Base-by-base conservation (phyloP, 2,797 vertebrate species). In the Neomorphus geoffroyi region DNA sequence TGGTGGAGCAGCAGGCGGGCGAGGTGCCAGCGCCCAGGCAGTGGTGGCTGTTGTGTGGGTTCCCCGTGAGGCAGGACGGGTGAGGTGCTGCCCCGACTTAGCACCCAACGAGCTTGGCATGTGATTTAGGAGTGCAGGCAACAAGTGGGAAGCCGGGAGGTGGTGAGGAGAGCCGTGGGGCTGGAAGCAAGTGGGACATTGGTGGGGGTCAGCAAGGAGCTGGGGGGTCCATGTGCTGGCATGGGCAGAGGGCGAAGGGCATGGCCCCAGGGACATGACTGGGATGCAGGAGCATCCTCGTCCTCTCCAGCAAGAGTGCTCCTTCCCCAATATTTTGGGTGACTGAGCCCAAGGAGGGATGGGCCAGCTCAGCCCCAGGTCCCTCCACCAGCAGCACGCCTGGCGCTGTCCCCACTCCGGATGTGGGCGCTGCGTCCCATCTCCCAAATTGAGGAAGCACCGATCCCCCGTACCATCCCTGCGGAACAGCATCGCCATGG, bases 391-490 rank as follows among this genome's bases (percentile, higher is more conserved):
- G 71, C 75, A 72, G 50, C 13, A 13, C 4, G 4, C 39, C 57
- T 7, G 53, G n/a, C 64, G n/a, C 72, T 53, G n/a, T 86, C 83
- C 46, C 80, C 3, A 0, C 62, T 96, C 88, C 0, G 7, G 69
- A n/a, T 74, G 66, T 26, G 28, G 9, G 7, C 10, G 1, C 60
- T 13, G 1, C 1, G 13, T 96, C 96, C 96, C 88, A 72, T 87
- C 89, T 95, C 94, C 91, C 80, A 82, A 96, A 94, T 0, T 27
- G 58, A 77, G 86, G 88, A 67, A 78, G 79, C 51, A 19, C 82
- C 17, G 41, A 93, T 93, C 88, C 92, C 88, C 62, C 10, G 14
- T 79, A 41, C 83, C 88, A 86, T 88, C 94, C 90, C 94, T 62
- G 72, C 3, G 35, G 89, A 93, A 79, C 64, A 0, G 78, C 78